Evolutionary conservation across 2,797 vertebrate genomes (phyloP), one percentile per base, ranked within the genome.

Genomic region (Podarcis siculus): DNA sequence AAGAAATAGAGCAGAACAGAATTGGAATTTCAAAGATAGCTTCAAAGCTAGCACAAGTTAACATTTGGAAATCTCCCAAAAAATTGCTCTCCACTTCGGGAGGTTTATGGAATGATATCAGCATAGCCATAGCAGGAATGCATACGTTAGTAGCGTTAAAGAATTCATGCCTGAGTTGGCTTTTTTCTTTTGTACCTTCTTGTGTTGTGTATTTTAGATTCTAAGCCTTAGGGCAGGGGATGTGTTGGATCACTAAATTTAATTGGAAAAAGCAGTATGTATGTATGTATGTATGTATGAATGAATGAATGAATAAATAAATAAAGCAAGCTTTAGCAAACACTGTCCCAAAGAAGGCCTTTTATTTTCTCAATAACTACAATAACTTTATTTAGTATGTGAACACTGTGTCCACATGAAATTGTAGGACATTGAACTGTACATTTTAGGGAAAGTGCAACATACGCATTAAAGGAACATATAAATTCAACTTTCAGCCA

Each of bases 301-400:
- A 13, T 13, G 15, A 72, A 32, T 15, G 17, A 69, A n/a, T 32
- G 13, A 71, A 13, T 15, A n/a, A 71, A n/a, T 7, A 72, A 72
- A 73, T 7, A 32, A 15, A 17, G n/a, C 6, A 58, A 19, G 4
- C 58, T 88, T 88, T 88, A 81, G 61, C 25, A 76, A 85, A 37
- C 17, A 30, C 23, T 75, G 86, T 19, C 87, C 3, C 45, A n/a
- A 0, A 76, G 69, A 58, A 73, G 61, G 0, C 78, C 35, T 84
- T 12, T 23, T 8, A 82, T 92, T 91, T 90, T 27, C 35, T 90
- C 30, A 35, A 9, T 21, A 83, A 80, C 23, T 2, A 39, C 9
- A 79, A 88, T 84, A 6, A 86, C 7, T 17, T 92, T 76, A 88
- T 89, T 89, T 91, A 19, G 3, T 87, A 91, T 89, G 35, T 39